Percentiles rank a stretch among this genome's conserved stretches.
These are phyloP conservation scores for Xestia xanthographa DNA, from an alignment of 2,888 invertebrate genomes.

Conservation along the genomic window DNA sequence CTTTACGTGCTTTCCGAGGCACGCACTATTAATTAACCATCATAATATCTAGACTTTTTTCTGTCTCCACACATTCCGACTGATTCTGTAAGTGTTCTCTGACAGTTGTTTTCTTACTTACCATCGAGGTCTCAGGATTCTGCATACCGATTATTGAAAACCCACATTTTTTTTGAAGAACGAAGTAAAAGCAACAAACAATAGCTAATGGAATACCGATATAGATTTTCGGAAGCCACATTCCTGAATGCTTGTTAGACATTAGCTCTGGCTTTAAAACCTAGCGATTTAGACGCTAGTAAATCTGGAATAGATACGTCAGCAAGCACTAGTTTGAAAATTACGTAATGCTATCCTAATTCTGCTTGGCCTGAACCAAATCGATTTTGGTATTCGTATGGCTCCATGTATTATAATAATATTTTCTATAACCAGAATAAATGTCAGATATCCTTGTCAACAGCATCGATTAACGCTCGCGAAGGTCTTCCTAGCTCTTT, in stretches of 20 bases:
- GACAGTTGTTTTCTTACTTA: no score
- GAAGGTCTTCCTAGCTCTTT: conserved; percentile 29
- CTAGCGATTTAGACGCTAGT: conserved; percentile 16
- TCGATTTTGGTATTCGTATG: conserved; percentile 9
- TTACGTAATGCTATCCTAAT: conserved; percentile 37
- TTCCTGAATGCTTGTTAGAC: conserved; percentile 21
- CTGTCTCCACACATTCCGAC: background rate
- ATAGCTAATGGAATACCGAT: conserved; percentile 36
- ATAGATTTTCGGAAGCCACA: conserved; percentile 32
- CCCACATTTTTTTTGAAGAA: background rate
- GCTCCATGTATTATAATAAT: conserved; percentile 2
- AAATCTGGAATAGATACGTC: conserved; percentile 21
- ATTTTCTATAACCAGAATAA: conserved; percentile 15
- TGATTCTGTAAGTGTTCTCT: no score
- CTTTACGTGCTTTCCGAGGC: no score
- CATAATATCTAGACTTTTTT: background rate
- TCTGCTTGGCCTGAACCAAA: conserved; percentile 27
- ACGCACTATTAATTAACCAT: background rate
- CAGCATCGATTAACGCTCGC: conserved; percentile 39
- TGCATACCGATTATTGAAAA: background rate
- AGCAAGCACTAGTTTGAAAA: conserved; percentile 8
- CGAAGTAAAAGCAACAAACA: conserved; percentile 13
- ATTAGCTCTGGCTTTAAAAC: conserved; percentile 33
- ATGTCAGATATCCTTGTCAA: conserved; percentile 22
- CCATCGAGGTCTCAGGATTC: background rate